These are phyloP conservation scores for Ligdia adustata DNA, from an alignment of 2,888 invertebrate species.

Conservation along the genomic window DNA sequence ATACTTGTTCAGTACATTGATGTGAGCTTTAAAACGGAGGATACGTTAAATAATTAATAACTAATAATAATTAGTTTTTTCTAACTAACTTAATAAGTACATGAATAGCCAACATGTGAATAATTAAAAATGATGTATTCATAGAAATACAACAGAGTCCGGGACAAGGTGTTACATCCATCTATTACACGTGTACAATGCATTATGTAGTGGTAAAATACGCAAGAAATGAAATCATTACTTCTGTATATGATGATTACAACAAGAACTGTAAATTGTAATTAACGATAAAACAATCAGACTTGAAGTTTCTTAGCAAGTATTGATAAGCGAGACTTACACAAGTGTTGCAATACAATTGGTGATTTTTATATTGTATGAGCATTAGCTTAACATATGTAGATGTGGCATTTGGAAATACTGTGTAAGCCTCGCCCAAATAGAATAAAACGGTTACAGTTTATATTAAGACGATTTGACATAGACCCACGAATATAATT, in stretches of 20 bases:
- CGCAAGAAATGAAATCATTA: constrained; percentile 33
- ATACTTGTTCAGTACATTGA: no score
- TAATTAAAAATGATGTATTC: constrained; percentile 76
- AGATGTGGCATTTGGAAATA: background rate
- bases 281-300: constrained; percentile 49
- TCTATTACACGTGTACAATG: constrained; percentile 59
- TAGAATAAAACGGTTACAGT: constrained; percentile 36
- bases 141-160: constrained; percentile 68
- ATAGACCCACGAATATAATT: constrained; percentile 35
- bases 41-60: no score
- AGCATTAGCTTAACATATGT: no score
- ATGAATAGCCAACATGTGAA: constrained; percentile 83
- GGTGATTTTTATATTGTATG: no score
- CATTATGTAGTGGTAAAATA: constrained; percentile 25
- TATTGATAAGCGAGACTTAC: constrained; percentile 34
- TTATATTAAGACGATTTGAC: constrained; percentile 65
- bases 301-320: constrained; percentile 53
- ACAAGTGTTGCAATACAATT: background rate
- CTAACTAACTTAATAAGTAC: no score
- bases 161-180: constrained; percentile 60
- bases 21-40: constrained; percentile 35
- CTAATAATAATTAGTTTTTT: no score
- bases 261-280: constrained; percentile 51
- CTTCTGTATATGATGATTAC: constrained; percentile 41
- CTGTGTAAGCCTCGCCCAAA: background rate